Conservation (phyloP, 2,797 vertebrate genomes). For the Silurus lanzhouensis region DNA sequence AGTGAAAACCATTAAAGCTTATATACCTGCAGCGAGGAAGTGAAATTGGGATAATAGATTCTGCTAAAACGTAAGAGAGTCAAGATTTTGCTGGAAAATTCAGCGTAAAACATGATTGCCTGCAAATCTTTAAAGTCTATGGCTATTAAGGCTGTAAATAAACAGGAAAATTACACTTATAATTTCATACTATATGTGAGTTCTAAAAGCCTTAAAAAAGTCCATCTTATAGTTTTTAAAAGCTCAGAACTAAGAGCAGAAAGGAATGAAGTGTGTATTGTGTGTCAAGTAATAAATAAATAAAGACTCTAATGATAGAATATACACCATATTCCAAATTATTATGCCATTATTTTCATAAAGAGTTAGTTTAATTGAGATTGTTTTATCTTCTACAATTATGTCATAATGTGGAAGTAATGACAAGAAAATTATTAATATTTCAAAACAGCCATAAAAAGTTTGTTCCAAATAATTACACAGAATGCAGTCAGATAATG, state of each 20-base stretch:
- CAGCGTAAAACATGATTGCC: neutral
- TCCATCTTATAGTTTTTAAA: neutral
- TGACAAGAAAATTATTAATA: too few species aligned
- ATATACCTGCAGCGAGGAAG: neutral
- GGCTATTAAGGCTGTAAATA: neutral
- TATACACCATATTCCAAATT: too few species aligned
- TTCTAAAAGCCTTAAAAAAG: neutral
- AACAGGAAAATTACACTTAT: neutral
- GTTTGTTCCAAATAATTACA: too few species aligned
- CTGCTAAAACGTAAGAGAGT: neutral
- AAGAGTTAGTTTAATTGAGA: too few species aligned
- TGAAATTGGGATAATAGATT: neutral
- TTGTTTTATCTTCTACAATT: too few species aligned
- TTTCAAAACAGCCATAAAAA: too few species aligned
- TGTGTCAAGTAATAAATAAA: too few species aligned
- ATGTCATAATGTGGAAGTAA: too few species aligned
- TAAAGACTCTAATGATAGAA: too few species aligned
- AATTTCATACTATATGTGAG: neutral
- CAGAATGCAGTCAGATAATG: too few species aligned
- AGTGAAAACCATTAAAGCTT: neutral
- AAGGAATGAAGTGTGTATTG: too few species aligned
- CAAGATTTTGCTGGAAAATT: neutral
- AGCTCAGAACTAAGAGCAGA: neutral
- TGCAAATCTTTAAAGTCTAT: neutral
- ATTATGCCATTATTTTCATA: too few species aligned